phyloP scores from a whole-genome alignment of 2,797 vertebrate genomes.

The Pangasius mekongensis region DNA sequence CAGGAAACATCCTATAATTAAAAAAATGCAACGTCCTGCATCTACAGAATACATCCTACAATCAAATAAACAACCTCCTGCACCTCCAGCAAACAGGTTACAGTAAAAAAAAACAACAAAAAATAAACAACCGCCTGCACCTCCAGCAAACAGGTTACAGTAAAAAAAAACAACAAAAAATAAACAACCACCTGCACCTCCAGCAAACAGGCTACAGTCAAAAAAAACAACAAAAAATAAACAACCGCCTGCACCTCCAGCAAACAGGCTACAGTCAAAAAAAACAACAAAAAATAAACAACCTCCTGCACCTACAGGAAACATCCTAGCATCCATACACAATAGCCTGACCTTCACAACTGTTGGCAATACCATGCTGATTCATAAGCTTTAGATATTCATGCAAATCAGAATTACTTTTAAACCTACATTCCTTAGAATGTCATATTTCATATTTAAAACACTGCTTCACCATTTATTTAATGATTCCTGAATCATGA shows the following conservation, averaged over 20 bases:
- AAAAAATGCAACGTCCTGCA: too few species aligned
- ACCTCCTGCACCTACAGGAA: not conserved
- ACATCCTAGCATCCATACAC: not conserved
- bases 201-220: not conserved
- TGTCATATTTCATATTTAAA: not conserved
- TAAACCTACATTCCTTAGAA: not conserved
- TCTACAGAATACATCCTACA: not conserved
- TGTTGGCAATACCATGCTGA: too few species aligned
- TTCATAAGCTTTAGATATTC: not conserved
- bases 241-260: not conserved
- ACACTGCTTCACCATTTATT: not conserved
- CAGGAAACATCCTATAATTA: not conserved
- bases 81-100: not conserved
- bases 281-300: accelerated
- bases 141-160: not conserved
- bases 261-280: not conserved
- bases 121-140: not conserved
- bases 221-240: too few species aligned
- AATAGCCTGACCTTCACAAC: not conserved
- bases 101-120: not conserved
- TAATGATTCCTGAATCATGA: constrained; percentile 17
- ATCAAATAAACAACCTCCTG: not conserved
- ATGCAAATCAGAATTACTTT: not conserved
- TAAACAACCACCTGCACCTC: not conserved
- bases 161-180: too few species aligned